A percentile compares a stretch with the other conserved stretches of the same genome.
Conservation (phyloP, 2,797 vertebrate species). For the Artibeus jamaicensis region DNA sequence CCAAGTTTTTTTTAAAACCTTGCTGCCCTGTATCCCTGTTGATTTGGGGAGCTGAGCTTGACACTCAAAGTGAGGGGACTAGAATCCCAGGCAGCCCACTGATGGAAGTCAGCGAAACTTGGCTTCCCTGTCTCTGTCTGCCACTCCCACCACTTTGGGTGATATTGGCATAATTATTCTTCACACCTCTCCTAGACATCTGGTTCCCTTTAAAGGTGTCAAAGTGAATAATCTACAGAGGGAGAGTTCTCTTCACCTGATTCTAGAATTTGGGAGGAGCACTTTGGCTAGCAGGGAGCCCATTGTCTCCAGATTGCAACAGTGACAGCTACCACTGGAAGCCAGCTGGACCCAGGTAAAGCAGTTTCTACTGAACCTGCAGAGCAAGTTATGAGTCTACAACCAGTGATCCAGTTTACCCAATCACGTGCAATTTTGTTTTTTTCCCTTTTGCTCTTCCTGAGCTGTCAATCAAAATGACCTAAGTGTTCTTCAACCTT, state of each 20-base stretch:
- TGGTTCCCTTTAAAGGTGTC: not conserved
- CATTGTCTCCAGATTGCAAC: not conserved
- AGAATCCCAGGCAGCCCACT: not conserved
- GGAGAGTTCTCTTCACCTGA: not conserved
- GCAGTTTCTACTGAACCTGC: not conserved
- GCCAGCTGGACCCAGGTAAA: accelerated
- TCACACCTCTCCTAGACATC: not conserved
- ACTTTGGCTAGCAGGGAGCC: not conserved
- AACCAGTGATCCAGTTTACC: too few species aligned
- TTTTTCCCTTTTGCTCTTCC: not conserved
- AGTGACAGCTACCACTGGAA: not conserved
- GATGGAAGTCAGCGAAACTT: not conserved
- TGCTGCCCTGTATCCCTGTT: not conserved
- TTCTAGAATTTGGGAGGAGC: not conserved
- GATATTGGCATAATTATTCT: not conserved
- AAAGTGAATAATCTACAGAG: not conserved
- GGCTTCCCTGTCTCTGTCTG: not conserved
- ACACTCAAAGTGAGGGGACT: not conserved
- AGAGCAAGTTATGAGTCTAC: too few species aligned
- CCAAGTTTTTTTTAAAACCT: too few species aligned
- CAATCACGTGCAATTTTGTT: not conserved
- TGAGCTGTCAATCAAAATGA: not conserved
- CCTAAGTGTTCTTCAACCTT: not conserved
- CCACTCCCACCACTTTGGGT: not conserved
- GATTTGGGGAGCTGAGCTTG: not conserved